Conservation (phyloP, 2,797 vertebrate genomes). For the Lycodopsis pacificus region DNA sequence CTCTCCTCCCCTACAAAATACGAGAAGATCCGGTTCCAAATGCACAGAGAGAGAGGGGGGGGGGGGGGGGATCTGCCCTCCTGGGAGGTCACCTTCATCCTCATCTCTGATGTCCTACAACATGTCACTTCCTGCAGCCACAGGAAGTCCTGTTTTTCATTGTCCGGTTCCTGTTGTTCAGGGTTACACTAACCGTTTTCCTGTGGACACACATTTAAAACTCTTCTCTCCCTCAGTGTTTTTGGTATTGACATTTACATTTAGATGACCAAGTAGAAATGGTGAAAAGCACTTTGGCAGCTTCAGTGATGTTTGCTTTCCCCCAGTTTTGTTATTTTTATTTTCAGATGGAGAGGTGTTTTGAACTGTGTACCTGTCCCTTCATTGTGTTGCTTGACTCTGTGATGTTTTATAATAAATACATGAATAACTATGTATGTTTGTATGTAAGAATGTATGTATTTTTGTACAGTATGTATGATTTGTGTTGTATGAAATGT, state of each 20-base stretch:
- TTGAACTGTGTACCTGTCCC: constrained; percentile 67
- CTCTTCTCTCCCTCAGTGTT: constrained; percentile 51
- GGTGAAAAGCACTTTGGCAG: constrained; percentile 89
- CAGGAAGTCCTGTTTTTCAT: constrained; percentile 82
- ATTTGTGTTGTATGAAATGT: constrained; percentile 82
- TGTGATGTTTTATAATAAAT: constrained; percentile 74
- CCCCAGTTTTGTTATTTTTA: constrained; percentile 31
- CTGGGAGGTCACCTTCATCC: constrained; percentile 67
- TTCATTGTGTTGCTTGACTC: constrained; percentile 72
- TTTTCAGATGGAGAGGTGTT: constrained; percentile 64
- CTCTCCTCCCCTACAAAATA: constrained; percentile 29
- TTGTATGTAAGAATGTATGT: constrained; percentile 76
- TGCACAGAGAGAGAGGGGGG: constrained; percentile 4
- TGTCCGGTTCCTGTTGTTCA: constrained; percentile 81
- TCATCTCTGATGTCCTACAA: constrained; percentile 60
- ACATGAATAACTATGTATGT: constrained; percentile 78
- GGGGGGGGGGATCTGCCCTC: constrained; percentile 36
- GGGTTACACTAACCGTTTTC: constrained; percentile 69
- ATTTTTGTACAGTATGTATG: constrained; percentile 83
- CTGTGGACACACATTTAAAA: constrained; percentile 54
- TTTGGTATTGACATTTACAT: constrained; percentile 63
- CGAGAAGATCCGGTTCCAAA: constrained; percentile 60
- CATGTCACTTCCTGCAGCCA: constrained; percentile 70
- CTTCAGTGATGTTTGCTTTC: constrained; percentile 77
- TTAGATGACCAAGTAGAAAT: constrained; percentile 73